phyloP scores from a whole-genome alignment of 1,140 invertebrate genomes.

The Drusus annulatus region DNA sequence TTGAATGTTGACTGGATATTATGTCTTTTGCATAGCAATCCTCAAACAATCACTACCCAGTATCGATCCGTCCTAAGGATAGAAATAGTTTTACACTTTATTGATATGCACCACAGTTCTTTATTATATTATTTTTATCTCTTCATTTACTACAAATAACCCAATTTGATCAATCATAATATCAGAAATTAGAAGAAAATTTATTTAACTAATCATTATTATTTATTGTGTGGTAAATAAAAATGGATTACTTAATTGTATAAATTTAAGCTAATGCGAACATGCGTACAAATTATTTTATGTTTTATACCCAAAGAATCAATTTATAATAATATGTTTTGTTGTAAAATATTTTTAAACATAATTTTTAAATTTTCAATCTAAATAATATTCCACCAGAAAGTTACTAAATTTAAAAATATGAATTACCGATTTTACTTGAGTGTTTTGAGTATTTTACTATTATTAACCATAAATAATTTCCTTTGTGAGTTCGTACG shows the following conservation, averaged over 20 bases:
- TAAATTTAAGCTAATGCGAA: not conserved
- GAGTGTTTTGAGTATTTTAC: no score
- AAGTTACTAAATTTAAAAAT: no score
- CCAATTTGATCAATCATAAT: not conserved
- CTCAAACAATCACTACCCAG: not conserved
- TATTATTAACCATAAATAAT: no score
- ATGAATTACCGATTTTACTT: no score
- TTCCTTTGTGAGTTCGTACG: no score
- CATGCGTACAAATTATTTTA: no score
- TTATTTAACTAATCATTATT: not conserved
- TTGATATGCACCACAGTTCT: not conserved
- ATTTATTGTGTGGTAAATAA: not conserved
- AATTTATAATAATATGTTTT: no score
- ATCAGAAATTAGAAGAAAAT: not conserved
- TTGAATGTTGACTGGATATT: not conserved
- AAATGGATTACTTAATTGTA: not conserved
- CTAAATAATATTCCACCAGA: no score
- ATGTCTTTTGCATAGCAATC: not conserved
- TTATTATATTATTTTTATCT: not conserved
- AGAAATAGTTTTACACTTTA: not conserved
- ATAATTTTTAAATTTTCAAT: no score
- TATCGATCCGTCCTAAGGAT: slow-evolving; percentile 2
- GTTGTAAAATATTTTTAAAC: no score
- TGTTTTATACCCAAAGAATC: no score
- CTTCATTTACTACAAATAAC: not conserved